A percentile compares a stretch with the other conserved stretches of the same genome.
Conservation (phyloP, 2,888 invertebrate species). For the Hydroisotoma schaefferi region DNA sequence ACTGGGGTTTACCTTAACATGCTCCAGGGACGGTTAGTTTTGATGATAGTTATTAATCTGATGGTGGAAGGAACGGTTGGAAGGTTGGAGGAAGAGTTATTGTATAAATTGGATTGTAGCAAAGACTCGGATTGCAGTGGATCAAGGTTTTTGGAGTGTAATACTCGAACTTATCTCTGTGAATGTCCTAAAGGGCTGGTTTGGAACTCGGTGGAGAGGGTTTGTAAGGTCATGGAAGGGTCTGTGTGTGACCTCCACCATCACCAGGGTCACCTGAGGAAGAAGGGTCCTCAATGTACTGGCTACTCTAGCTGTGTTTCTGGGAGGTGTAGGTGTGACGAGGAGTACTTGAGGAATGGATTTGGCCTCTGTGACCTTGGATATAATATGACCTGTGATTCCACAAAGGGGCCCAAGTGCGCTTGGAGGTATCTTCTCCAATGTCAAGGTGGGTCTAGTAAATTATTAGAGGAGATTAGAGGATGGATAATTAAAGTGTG, state of each 20-base stretch:
- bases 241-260: constrained; percentile 8
- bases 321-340: constrained; percentile 16
- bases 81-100: too few relatives aligned
- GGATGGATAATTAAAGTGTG: too few relatives aligned
- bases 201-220: constrained; percentile 1
- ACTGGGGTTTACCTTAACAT: too few relatives aligned
- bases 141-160: constrained; percentile 10
- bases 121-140: background rate
- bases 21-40: too few relatives aligned
- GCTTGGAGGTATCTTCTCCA: constrained; percentile 4
- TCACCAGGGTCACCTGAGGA: background rate
- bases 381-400: constrained; percentile 2
- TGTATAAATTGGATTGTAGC: background rate
- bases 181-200: constrained; percentile 6
- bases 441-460: background rate
- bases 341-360: constrained; percentile 9
- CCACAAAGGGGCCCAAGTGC: constrained; percentile 9
- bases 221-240: constrained; percentile 9
- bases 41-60: too few relatives aligned
- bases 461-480: too few relatives aligned
- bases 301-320: constrained; percentile 13
- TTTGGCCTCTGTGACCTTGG: constrained; percentile 10
- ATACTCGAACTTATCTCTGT: background rate
- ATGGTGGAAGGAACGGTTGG: too few relatives aligned
- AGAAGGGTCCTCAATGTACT: constrained; percentile 2